A percentile compares a stretch with the other conserved stretches of the same genome.
Evolutionary conservation across 2,888 invertebrate genomes (phyloP).

Genomic region (Nephrotoma appendiculata): DNA sequence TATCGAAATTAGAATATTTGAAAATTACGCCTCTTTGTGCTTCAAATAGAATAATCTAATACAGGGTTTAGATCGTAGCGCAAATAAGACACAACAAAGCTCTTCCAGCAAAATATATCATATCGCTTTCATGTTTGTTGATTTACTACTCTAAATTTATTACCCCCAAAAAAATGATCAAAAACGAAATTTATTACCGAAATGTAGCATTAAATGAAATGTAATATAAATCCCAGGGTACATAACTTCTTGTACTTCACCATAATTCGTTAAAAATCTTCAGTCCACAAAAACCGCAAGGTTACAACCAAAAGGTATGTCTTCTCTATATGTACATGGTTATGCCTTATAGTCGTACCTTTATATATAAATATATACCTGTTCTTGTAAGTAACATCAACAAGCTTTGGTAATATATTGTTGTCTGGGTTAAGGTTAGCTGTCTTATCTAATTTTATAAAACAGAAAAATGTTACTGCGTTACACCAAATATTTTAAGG

Average conservation of each 20-base stretch:
- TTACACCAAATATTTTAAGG: background rate
- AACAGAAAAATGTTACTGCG: background rate
- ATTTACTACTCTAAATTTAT: background rate
- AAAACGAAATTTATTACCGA: background rate
- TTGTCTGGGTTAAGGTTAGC: background rate
- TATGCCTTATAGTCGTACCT: too few relatives aligned
- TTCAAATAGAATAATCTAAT: background rate
- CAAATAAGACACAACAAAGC: background rate
- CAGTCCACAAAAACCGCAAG: background rate
- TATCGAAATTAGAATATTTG: background rate
- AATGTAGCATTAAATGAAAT: background rate
- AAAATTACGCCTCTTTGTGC: background rate
- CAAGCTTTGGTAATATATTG: background rate
- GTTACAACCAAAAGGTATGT: background rate
- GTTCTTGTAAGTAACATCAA: background rate
- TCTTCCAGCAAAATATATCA: background rate
- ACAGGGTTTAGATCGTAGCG: background rate
- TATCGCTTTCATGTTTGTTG: background rate
- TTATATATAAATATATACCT: background rate
- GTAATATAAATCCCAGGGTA: background rate
- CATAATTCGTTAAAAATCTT: background rate
- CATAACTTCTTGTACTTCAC: background rate
- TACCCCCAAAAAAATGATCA: background rate
- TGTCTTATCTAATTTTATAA: background rate
- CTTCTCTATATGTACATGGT: background rate